Base-by-base conservation (phyloP, 2,113 vertebrate genomes). In the Kryptolebias marmoratus region DNA sequence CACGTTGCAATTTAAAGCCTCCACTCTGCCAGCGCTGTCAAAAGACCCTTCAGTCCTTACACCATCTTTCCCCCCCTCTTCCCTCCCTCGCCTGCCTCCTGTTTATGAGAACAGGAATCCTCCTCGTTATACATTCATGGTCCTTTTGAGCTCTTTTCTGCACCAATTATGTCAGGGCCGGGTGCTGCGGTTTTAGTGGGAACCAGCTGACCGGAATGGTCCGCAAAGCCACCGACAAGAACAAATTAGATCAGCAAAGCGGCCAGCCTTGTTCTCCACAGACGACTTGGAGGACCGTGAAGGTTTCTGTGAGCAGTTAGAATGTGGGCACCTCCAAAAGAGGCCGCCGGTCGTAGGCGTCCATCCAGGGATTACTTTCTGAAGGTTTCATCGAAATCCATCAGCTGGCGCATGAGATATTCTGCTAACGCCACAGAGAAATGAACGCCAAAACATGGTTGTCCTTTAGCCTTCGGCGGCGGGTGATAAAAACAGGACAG, bases 121-220 rank as follows among this genome's bases (percentile, higher is more conserved):
- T 78, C 44, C 79, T 85, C 70, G 87, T 87, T 87, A 86, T 62
- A 64, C 60, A 87, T 86, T 85, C 84, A 77, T 69, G 57, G 77
- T 71, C 5, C 47, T 77, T 75, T 85, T 52, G 64, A 77, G 71
- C 62, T 70, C 74, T 63, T 83, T 70, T 69, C 76, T 22, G 71
- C 75, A 75, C 78, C 82, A 84, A 64, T 87, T 84, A 87, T 83
- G 70, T 64, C 63, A 32, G 53, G 31, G 58, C 63, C 3, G 71
- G 75, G 64, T 73, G 66, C 56, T 44, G 3, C 78, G 44, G 67
- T 68, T 79, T 70, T 60, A 63, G 54, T 48, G 60, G 32, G 32
- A 80, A 87, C 73, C 71, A 80, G 73, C 79, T 74, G 86, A 88
- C 81, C 66, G 48, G 71, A 72, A 87, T 58, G 68, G 65, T 71